A percentile compares a stretch with the other conserved stretches of the same genome.
These are phyloP conservation scores for Labeo catla DNA, from an alignment of 2,113 vertebrate species.

Conservation along the genomic window DNA sequence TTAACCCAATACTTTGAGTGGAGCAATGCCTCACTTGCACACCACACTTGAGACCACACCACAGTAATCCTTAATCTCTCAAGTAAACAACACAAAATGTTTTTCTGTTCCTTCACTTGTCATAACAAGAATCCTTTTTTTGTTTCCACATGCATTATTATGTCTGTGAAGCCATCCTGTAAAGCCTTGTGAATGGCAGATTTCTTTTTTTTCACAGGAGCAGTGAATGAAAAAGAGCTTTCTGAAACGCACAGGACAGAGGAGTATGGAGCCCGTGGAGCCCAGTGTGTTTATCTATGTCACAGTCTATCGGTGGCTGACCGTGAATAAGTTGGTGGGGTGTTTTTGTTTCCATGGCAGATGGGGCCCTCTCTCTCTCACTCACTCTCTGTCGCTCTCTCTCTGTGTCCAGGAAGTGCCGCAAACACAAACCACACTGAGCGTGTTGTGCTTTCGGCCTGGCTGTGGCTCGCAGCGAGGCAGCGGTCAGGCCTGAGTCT, in stretches of 20 bases:
- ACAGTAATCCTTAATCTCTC: slow-evolving; percentile 42
- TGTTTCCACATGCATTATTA: slow-evolving; percentile 41
- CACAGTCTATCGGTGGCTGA: slow-evolving; percentile 64
- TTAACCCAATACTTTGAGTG: slow-evolving; percentile 23
- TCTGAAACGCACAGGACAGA: slow-evolving; percentile 54
- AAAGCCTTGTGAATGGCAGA: slow-evolving; percentile 50
- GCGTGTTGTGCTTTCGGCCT: slow-evolving; percentile 64
- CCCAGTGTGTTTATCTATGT: slow-evolving; percentile 65
- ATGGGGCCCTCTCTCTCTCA: slow-evolving; percentile 53
- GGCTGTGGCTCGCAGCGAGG: slow-evolving; percentile 59
- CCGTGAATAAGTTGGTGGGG: slow-evolving; percentile 54
- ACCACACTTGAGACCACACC: slow-evolving; percentile 27
- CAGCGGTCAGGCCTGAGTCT: slow-evolving; percentile 53
- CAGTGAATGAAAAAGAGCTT: slow-evolving; percentile 43
- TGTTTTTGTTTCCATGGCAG: slow-evolving; percentile 76
- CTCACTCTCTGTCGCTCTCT: slow-evolving; percentile 39
- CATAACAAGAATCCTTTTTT: slow-evolving; percentile 38
- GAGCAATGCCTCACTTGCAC: slow-evolving; percentile 42
- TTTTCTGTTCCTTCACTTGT: slow-evolving; percentile 41
- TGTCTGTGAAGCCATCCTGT: slow-evolving; percentile 40
- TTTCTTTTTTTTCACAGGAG: slow-evolving; percentile 43
- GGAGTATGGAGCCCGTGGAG: slow-evolving; percentile 49
- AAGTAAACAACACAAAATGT: slow-evolving; percentile 44
- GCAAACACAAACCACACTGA: slow-evolving; percentile 74
- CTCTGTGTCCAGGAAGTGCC: slow-evolving; percentile 67